phyloP scores from a whole-genome alignment of 2,113 vertebrate genomes.

The Cyprinodon tularosa region DNA sequence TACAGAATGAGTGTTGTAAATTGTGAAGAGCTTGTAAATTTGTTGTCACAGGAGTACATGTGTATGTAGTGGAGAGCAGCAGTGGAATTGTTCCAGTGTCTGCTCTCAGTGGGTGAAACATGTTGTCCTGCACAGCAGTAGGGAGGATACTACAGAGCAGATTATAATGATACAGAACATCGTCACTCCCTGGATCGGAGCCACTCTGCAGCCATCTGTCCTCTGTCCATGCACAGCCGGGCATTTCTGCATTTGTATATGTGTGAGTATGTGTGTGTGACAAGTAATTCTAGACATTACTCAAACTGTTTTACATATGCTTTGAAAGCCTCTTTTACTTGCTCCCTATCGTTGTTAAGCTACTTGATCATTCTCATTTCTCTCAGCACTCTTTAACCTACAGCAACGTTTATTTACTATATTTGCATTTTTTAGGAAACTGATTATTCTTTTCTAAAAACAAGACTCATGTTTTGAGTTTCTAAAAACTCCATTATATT shows the following conservation, averaged over 20 bases:
- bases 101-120: conserved; percentile 74
- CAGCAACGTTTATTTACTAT: background rate
- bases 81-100: conserved; percentile 59
- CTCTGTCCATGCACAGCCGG: conserved; percentile 69
- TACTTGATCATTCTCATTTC: background rate
- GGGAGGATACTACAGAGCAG: conserved; percentile 74
- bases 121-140: conserved; percentile 76
- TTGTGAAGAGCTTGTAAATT: conserved; percentile 6
- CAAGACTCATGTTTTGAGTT: background rate
- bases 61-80: conserved; percentile 54
- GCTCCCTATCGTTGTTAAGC: conserved; percentile 16
- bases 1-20: background rate
- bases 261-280: conserved; percentile 17
- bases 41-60: conserved; percentile 35
- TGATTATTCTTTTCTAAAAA: background rate
- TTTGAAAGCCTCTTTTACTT: conserved; percentile 31
- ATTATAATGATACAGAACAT: conserved; percentile 79
- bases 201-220: conserved; percentile 79
- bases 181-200: conserved; percentile 75
- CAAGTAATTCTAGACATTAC: conserved; percentile 53
- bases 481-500: background rate
- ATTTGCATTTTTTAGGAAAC: conserved; percentile 3
- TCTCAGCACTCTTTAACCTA: background rate
- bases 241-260: conserved; percentile 38
- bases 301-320: conserved; percentile 43